Evolutionary conservation across 2,888 invertebrate species (phyloP).

Genomic region (Chymomyza amoena): DNA sequence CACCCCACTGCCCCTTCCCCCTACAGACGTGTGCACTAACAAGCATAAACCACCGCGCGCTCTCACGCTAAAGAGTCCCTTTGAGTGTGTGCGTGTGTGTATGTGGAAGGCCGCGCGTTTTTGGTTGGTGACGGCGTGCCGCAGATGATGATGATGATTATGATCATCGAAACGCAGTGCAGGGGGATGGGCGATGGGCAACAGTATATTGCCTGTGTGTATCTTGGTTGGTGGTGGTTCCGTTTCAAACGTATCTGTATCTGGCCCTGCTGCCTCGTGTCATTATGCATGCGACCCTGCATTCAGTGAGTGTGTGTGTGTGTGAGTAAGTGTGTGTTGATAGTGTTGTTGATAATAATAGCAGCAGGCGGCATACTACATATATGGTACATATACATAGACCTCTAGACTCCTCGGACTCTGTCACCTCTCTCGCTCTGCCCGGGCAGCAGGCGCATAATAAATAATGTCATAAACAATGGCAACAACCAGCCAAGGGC

Average conservation of each 20-base stretch:
- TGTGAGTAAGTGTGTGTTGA: slow-evolving; percentile 18
- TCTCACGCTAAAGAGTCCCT: slow-evolving; percentile 40
- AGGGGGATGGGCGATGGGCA: background rate
- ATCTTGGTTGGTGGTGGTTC: slow-evolving; percentile 1
- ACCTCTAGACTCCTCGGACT: background rate
- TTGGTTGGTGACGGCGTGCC: slow-evolving; percentile 68
- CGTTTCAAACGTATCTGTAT: background rate
- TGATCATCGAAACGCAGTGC: background rate
- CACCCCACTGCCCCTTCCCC: background rate
- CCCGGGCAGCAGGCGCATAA: background rate
- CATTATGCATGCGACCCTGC: slow-evolving; percentile 28
- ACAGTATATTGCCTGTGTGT: background rate
- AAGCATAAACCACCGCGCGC: slow-evolving; percentile 57
- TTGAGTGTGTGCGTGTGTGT: slow-evolving; percentile 49
- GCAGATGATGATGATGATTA: slow-evolving; percentile 49
- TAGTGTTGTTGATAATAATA: slow-evolving; percentile 39
- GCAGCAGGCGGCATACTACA: background rate
- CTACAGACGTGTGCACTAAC: slow-evolving; percentile 29
- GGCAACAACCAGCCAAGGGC: background rate
- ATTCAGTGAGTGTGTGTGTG: background rate
- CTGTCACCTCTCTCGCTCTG: background rate
- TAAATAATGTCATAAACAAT: background rate
- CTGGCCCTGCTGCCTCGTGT: slow-evolving; percentile 41
- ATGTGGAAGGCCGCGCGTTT: slow-evolving; percentile 64
- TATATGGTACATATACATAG: background rate